Conservation (phyloP, 2,888 invertebrate genomes). For the Pilophorus perplexus region DNA sequence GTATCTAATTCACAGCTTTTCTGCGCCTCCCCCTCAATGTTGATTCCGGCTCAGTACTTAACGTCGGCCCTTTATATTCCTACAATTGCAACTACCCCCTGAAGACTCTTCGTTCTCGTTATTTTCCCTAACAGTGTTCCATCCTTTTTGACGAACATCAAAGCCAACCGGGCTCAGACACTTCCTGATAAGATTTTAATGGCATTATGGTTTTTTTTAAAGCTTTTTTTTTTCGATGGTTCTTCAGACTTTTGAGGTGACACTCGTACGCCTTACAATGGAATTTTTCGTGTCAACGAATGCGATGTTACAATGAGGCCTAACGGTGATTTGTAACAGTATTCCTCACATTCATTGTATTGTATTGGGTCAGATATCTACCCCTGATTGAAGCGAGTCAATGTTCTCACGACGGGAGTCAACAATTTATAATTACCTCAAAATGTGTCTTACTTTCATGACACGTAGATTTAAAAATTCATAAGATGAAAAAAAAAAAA, state of each 20-base stretch:
- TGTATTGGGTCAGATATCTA: too few species aligned
- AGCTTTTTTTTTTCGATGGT: background rate
- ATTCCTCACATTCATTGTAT: too few species aligned
- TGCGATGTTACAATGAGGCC: too few species aligned
- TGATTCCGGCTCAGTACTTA: slow-evolving; percentile 36
- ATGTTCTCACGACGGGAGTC: too few species aligned
- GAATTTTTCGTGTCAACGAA: too few species aligned
- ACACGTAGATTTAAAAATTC: too few species aligned
- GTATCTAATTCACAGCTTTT: slow-evolving; percentile 36
- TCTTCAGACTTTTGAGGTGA: background rate
- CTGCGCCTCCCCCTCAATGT: slow-evolving; percentile 4
- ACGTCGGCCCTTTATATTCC: slow-evolving; percentile 19
- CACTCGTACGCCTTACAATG: background rate
- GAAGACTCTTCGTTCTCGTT: slow-evolving; percentile 7
- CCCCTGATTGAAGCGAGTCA: too few species aligned
- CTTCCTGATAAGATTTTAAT: slow-evolving; percentile 40
- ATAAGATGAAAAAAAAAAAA: too few species aligned
- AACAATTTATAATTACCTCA: too few species aligned
- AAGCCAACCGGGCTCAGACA: slow-evolving; percentile 23
- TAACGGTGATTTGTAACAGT: too few species aligned
- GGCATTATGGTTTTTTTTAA: slow-evolving; percentile 32
- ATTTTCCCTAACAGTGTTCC: slow-evolving; percentile 30
- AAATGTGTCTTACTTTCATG: too few species aligned
- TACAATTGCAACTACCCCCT: slow-evolving; percentile 3
- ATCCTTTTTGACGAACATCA: slow-evolving; percentile 29